Percentiles rank a stretch among this genome's conserved stretches.
Evolutionary conservation across 53 echinoderm and acorn worm genomes (phyloP).

Genomic region (Glandiceps talaboti): DNA sequence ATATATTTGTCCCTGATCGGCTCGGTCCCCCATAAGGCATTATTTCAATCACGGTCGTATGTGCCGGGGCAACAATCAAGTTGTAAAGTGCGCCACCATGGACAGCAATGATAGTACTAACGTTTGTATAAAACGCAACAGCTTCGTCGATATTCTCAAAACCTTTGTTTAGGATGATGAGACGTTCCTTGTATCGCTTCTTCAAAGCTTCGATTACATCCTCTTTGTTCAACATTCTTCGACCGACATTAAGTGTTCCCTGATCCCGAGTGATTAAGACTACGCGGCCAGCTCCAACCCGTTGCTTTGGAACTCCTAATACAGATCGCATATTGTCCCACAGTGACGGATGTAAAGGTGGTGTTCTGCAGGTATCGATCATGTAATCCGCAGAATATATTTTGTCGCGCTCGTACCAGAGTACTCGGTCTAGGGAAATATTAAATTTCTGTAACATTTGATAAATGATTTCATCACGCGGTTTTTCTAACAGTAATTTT

Average conservation of each 20-base stretch:
- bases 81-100: neutral
- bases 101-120: neutral
- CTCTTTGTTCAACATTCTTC: neutral
- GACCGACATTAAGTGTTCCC: neutral
- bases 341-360: neutral
- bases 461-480: neutral
- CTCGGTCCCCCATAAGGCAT: neutral
- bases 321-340: neutral
- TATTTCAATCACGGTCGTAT: neutral
- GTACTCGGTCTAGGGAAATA: neutral
- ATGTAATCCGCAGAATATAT: neutral
- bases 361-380: neutral
- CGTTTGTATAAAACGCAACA: neutral
- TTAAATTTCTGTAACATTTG: neutral
- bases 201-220: neutral
- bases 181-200: neutral
- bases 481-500: neutral
- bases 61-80: neutral
- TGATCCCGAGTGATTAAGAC: neutral
- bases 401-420: neutral
- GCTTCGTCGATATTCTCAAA: neutral
- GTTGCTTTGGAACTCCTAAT: neutral
- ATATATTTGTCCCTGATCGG: neutral
- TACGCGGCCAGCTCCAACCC: neutral
- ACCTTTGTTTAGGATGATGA: neutral